These are phyloP conservation scores for Chaetogeoica ovagalla DNA, from an alignment of 2,888 invertebrate species.

Conservation along the genomic window DNA sequence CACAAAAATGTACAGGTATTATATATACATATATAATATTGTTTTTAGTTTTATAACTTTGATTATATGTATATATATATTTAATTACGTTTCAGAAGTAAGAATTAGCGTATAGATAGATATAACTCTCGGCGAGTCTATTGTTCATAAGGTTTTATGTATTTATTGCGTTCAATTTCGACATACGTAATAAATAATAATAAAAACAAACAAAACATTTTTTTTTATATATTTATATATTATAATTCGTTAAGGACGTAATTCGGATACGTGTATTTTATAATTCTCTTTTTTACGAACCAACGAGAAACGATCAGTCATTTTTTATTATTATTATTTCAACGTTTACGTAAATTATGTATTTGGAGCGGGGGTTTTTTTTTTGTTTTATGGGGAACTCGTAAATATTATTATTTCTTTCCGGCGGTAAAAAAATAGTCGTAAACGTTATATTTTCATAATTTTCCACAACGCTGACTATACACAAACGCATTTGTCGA, in stretches of 20 bases:
- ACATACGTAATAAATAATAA: background rate
- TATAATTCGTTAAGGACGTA: background rate
- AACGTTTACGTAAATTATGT: background rate
- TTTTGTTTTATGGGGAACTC: background rate
- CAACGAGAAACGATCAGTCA: too few species aligned
- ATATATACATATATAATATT: conserved; percentile 3
- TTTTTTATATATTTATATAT: too few species aligned
- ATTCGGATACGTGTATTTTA: background rate
- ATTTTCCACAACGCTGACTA: background rate
- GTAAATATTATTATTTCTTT: background rate
- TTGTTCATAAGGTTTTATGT: background rate
- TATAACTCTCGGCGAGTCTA: background rate
- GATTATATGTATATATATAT: too few species aligned
- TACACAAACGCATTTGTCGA: background rate
- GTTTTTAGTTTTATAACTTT: conserved; percentile 7
- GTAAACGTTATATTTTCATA: conserved; percentile 3
- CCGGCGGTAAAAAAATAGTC: too few species aligned
- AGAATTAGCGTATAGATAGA: background rate
- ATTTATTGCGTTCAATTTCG: conserved; percentile 12
- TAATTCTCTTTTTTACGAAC: background rate
- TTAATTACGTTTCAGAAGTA: background rate
- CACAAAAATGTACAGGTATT: background rate
- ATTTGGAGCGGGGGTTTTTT: background rate
- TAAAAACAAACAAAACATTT: too few species aligned
- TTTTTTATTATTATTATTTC: background rate